phyloP scores from a whole-genome alignment of 2,113 vertebrate species.

The Haliaeetus leucogaster region DNA sequence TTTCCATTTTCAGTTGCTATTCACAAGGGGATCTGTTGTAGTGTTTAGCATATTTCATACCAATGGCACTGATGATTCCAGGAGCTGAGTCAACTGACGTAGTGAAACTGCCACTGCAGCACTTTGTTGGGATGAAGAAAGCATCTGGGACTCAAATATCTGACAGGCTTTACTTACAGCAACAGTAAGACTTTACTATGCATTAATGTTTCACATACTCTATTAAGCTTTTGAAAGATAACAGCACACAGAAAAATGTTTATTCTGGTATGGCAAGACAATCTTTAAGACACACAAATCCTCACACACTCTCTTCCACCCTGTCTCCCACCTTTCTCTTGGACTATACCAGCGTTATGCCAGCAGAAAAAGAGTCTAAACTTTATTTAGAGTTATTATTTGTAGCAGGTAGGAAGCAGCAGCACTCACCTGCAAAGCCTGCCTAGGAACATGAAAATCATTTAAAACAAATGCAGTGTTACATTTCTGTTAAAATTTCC shows the following conservation, averaged over 20 bases:
- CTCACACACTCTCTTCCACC: neutral
- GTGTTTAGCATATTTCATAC: neutral
- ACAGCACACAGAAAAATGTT: neutral
- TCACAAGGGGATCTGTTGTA: neutral
- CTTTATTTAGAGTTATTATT: neutral
- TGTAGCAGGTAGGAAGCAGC: neutral
- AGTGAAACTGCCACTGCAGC: neutral
- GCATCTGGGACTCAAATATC: neutral
- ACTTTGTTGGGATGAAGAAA: neutral
- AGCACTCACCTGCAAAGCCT: neutral
- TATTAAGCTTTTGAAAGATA: neutral
- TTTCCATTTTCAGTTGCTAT: slow-evolving; percentile 12
- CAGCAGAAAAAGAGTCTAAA: neutral
- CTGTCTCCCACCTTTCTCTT: neutral
- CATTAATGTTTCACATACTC: neutral
- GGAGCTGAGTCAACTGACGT: neutral
- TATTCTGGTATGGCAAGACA: neutral
- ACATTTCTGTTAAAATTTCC: neutral
- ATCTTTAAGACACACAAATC: neutral
- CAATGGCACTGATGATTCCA: neutral
- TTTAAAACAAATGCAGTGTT: neutral
- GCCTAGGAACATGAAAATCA: neutral
- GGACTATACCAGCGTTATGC: neutral
- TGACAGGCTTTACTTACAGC: neutral
- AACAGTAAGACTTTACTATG: neutral